These are phyloP conservation scores for Diarsia brunnea DNA, from an alignment of 2,888 invertebrate genomes.

Conservation along the genomic window DNA sequence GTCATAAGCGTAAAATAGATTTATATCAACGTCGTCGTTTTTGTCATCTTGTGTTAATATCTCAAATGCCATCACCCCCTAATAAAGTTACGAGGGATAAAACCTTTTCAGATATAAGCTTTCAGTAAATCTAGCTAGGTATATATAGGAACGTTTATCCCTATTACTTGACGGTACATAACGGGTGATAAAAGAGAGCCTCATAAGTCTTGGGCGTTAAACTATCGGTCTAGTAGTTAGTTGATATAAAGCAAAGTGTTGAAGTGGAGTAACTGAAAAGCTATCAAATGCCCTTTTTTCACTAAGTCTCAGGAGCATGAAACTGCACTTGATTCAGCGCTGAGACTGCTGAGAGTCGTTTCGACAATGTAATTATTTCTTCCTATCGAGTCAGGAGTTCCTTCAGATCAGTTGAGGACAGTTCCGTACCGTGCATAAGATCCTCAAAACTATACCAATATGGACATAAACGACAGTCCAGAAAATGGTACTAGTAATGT, in stretches of 20 bases:
- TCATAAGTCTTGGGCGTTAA: constrained; percentile 10
- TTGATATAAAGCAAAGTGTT: constrained; percentile 10
- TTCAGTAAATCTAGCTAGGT: constrained; percentile 7
- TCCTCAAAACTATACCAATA: neutral
- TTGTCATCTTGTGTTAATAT: constrained; percentile 5
- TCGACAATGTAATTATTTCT: neutral
- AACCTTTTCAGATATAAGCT: constrained; percentile 19
- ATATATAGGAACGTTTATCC: constrained; percentile 1
- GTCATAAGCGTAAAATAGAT: neutral
- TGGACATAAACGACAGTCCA: neutral
- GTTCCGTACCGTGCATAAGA: neutral
- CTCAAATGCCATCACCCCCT: constrained; percentile 8
- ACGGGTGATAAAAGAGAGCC: constrained; percentile 28
- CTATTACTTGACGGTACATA: neutral
- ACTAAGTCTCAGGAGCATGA: neutral
- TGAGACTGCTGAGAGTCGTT: neutral
- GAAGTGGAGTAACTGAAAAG: neutral
- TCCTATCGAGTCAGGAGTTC: neutral
- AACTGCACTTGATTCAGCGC: neutral
- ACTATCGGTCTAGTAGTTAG: constrained; percentile 5
- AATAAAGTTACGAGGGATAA: constrained; percentile 23
- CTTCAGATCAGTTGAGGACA: neutral
- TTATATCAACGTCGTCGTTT: neutral
- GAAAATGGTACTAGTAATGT: neutral
- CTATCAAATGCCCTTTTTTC: neutral